phyloP scores from a whole-genome alignment of 1,140 invertebrate species.

The Calliphora vicina region DNA sequence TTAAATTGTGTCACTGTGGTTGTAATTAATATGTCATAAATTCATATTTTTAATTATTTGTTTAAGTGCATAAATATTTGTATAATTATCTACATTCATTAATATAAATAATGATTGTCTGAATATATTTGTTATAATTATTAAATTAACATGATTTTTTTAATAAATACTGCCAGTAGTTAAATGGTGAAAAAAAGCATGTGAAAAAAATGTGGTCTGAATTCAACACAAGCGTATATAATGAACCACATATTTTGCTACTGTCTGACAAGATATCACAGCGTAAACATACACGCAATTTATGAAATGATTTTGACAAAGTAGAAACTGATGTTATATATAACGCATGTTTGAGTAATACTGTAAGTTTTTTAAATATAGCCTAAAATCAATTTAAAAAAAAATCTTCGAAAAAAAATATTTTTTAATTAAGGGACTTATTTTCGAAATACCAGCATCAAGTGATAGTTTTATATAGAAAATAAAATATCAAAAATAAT shows the following conservation, averaged over 20 bases:
- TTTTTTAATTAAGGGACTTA: too few relatives aligned
- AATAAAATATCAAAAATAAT: too few relatives aligned
- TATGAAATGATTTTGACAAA: background rate
- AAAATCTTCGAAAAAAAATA: too few relatives aligned
- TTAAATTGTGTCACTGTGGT: background rate
- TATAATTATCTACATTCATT: background rate
- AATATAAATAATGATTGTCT: background rate
- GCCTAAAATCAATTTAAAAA: too few relatives aligned
- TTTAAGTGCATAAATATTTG: background rate
- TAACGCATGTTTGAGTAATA: too few relatives aligned
- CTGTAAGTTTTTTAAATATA: too few relatives aligned
- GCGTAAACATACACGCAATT: background rate
- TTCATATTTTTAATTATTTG: background rate
- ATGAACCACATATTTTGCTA: background rate
- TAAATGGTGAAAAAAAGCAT: background rate
- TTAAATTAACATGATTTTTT: background rate
- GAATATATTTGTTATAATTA: conserved; percentile 7
- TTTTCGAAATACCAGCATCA: too few relatives aligned
- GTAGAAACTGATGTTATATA: background rate
- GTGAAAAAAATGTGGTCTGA: background rate
- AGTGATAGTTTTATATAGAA: too few relatives aligned
- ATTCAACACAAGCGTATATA: background rate
- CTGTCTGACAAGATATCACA: conserved; percentile 12
- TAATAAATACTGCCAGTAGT: background rate
- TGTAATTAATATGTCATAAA: conserved; percentile 12